Conservation (phyloP, 2,113 vertebrate genomes). For the Paramisgurnus dabryanus region DNA sequence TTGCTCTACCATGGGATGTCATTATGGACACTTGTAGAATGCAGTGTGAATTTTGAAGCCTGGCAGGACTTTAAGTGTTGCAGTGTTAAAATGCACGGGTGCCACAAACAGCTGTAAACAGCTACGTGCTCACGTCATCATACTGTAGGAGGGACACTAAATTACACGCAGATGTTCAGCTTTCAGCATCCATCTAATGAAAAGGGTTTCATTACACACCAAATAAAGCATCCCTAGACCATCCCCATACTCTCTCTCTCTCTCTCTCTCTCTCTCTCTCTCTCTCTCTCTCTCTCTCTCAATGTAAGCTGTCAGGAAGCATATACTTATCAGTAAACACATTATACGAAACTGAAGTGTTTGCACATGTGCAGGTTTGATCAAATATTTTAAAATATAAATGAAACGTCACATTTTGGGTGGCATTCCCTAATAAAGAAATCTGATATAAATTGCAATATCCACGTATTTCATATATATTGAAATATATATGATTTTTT, state of each 20-base stretch:
- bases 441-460: too few relatives aligned
- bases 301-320: conserved; percentile 32
- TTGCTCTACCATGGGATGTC: conserved; percentile 32
- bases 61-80: conserved; percentile 25
- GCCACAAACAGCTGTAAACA: conserved; percentile 39
- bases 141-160: conserved; percentile 22
- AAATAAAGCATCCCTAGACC: conserved; percentile 21
- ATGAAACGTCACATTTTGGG: too few relatives aligned
- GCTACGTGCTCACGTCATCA: conserved; percentile 32
- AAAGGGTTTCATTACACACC: conserved; percentile 24
- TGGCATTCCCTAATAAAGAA: too few relatives aligned
- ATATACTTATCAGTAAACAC: conserved; percentile 32
- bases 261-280: too few relatives aligned
- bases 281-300: too few relatives aligned
- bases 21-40: conserved; percentile 14
- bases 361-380: background rate
- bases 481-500: too few relatives aligned
- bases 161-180: conserved; percentile 51
- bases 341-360: background rate
- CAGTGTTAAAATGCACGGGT: background rate
- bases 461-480: too few relatives aligned
- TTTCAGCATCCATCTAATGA: conserved; percentile 40
- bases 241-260: background rate
- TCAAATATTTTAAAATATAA: background rate
- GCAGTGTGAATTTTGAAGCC: conserved; percentile 34